Percentiles rank a stretch among this genome's conserved stretches.
Evolutionary conservation across 1,140 invertebrate genomes (phyloP).

Genomic region (Eurosta solidaginis): DNA sequence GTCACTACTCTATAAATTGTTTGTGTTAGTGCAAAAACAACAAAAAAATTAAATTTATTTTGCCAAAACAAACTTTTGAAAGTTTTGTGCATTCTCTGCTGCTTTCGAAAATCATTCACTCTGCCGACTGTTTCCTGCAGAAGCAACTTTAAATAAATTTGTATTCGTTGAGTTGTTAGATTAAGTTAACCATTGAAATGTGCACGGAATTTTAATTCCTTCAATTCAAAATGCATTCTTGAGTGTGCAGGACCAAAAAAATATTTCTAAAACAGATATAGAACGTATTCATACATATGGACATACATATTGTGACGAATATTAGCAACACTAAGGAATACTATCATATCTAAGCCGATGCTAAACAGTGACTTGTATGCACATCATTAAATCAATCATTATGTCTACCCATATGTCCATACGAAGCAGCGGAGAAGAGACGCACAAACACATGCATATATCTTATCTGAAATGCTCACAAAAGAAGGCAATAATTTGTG

Average conservation of each 20-base stretch:
- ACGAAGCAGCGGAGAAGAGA: no score
- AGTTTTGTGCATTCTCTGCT: not conserved
- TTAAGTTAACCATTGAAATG: slow-evolving; percentile 18
- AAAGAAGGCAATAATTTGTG: no score
- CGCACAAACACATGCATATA: no score
- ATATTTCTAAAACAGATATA: not conserved
- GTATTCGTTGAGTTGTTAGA: slow-evolving; percentile 1
- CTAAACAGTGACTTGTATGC: no score
- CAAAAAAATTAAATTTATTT: not conserved
- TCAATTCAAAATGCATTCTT: not conserved
- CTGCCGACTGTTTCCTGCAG: not conserved
- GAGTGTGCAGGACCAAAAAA: not conserved
- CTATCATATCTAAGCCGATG: no score
- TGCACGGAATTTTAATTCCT: slow-evolving; percentile 15
- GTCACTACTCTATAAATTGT: not conserved
- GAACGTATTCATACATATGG: not conserved
- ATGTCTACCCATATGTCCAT: no score
- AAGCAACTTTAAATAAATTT: slow-evolving; percentile 11
- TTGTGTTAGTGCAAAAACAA: not conserved
- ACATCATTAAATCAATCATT: no score
- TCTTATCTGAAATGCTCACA: no score
- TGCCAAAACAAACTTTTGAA: not conserved
- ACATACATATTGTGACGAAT: not conserved
- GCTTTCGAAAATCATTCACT: not conserved
- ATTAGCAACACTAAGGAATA: no score